phyloP scores from a whole-genome alignment of 1,140 invertebrate species.

The Listronotus oregonensis region DNA sequence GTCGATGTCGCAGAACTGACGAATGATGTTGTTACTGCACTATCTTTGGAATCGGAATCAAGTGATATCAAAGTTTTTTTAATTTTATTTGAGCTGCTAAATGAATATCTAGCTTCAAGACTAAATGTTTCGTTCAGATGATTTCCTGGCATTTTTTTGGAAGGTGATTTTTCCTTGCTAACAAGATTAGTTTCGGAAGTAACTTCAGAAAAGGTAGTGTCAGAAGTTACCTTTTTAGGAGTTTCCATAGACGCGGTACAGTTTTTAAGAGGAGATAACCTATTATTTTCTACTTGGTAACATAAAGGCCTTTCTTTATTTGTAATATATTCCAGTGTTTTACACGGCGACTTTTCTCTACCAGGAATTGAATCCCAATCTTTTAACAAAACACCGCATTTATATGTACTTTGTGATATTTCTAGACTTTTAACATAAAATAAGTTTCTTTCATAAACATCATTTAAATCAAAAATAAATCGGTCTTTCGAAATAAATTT shows the following conservation, averaged over 20 bases:
- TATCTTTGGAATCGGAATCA: constrained; percentile 1
- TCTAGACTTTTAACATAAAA: constrained; percentile 42
- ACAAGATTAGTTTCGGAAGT: neutral
- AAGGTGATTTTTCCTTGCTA: neutral
- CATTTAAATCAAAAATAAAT: constrained; percentile 32
- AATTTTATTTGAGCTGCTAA: neutral
- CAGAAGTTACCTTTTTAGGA: too few relatives aligned
- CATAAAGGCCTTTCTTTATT: too few relatives aligned
- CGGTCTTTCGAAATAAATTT: constrained; percentile 19
- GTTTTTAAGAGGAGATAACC: too few relatives aligned
- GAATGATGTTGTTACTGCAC: neutral
- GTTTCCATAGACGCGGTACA: too few relatives aligned
- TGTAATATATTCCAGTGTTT: neutral
- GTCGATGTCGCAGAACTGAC: neutral
- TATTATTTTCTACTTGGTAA: too few relatives aligned
- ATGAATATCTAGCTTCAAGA: too few relatives aligned
- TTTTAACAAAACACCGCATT: constrained; percentile 48
- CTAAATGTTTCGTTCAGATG: too few relatives aligned
- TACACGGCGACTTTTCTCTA: constrained; percentile 44
- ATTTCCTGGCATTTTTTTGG: too few relatives aligned
- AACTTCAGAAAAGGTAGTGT: too few relatives aligned
- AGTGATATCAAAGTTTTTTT: neutral
- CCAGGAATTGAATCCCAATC: constrained; percentile 49
- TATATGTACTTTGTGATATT: constrained; percentile 20
- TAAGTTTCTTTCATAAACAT: constrained; percentile 5